A percentile compares a stretch with the other conserved stretches of the same genome.
Conservation (phyloP, 2,888 invertebrate genomes). For the Cheilosia pagana region DNA sequence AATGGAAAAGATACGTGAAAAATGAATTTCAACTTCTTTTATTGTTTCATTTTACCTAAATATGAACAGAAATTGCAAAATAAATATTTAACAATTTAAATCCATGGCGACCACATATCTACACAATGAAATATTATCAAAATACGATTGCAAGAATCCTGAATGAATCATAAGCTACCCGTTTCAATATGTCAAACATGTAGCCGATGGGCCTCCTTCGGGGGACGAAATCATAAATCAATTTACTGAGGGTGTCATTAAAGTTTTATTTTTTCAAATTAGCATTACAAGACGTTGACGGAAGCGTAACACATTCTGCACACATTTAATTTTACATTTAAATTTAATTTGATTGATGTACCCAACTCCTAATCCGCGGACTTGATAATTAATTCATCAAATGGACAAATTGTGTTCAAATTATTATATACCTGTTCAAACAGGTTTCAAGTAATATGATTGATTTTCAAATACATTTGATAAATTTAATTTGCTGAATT, state of each 20-base stretch:
- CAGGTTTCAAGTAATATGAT: slow-evolving; percentile 29
- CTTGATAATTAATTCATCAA: background rate
- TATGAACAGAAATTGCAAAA: too few species aligned
- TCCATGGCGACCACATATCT: too few species aligned
- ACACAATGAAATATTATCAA: too few species aligned
- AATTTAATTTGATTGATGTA: slow-evolving; percentile 34
- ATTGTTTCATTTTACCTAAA: too few species aligned
- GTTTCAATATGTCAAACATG: slow-evolving; percentile 22
- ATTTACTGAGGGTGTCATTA: background rate
- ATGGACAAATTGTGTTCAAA: slow-evolving; percentile 26
- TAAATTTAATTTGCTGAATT: slow-evolving; percentile 14
- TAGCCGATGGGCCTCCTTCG: slow-evolving; percentile 3
- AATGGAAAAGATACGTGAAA: too few species aligned
- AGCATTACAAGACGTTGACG: slow-evolving; percentile 12
- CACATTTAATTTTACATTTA: background rate
- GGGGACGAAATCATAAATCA: slow-evolving; percentile 25
- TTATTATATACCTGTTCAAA: slow-evolving; percentile 25
- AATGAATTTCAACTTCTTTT: too few species aligned
- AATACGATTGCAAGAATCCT: too few species aligned
- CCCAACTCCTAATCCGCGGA: too few species aligned
- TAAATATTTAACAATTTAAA: too few species aligned
- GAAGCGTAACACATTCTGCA: too few species aligned
- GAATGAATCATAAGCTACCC: too few species aligned
- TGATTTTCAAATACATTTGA: slow-evolving; percentile 17
- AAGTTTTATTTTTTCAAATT: background rate